phyloP scores from a whole-genome alignment of 2,888 invertebrate species.

The Epiblema foenella region DNA sequence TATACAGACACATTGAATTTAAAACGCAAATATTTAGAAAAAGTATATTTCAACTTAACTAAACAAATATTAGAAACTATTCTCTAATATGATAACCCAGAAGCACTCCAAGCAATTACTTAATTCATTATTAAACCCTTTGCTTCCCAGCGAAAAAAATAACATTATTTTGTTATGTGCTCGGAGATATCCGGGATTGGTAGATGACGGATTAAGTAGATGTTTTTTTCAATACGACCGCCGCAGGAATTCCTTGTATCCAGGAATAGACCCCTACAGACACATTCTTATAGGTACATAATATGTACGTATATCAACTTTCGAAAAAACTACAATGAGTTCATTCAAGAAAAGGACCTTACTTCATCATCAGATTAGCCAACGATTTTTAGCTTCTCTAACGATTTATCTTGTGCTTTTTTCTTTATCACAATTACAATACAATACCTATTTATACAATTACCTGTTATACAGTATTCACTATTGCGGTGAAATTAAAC shows the following conservation, averaged over 20 bases:
- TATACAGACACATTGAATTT: too few relatives aligned
- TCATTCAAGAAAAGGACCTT: conserved; percentile 69
- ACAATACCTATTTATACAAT: conserved; percentile 73
- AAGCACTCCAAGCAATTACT: too few relatives aligned
- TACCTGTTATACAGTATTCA: conserved; percentile 73
- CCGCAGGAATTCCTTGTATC: background rate
- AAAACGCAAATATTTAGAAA: too few relatives aligned
- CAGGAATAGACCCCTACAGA: conserved; percentile 53
- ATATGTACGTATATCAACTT: conserved; percentile 67
- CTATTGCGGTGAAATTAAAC: conserved; percentile 58
- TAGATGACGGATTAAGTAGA: background rate
- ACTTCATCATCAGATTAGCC: conserved; percentile 77
- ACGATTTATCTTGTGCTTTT: conserved; percentile 81
- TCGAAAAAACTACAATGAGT: conserved; percentile 71
- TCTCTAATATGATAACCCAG: too few relatives aligned
- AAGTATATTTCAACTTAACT: too few relatives aligned
- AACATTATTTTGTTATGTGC: too few relatives aligned
- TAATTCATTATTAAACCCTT: too few relatives aligned
- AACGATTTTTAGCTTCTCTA: too few relatives aligned
- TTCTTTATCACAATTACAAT: conserved; percentile 81
- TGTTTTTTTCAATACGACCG: background rate
- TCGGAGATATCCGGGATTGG: too few relatives aligned
- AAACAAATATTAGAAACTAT: too few relatives aligned
- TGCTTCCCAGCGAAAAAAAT: too few relatives aligned
- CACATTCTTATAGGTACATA: conserved; percentile 60